Conservation (phyloP, 2,888 invertebrate species). For the Nebria brevicollis region DNA sequence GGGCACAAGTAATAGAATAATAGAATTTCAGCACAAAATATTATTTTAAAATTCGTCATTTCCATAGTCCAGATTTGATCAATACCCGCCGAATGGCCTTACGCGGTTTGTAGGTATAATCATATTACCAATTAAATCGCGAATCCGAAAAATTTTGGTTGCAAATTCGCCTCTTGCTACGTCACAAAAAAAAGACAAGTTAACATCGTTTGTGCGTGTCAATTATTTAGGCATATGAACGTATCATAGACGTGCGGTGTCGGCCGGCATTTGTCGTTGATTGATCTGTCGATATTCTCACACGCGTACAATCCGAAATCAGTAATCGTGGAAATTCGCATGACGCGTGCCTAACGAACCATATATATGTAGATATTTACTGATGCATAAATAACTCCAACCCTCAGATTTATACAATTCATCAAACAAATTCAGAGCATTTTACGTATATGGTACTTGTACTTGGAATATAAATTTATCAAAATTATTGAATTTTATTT, state of each 20-base stretch:
- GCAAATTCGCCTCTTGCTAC: constrained; percentile 33
- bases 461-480: too few relatives aligned
- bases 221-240: constrained; percentile 37
- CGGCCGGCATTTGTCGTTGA: constrained; percentile 14
- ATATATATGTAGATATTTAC: background rate
- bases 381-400: background rate
- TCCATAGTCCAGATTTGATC: constrained; percentile 29
- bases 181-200: constrained; percentile 36
- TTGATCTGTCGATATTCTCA: constrained; percentile 42
- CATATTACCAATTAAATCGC: constrained; percentile 45
- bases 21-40: background rate
- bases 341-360: background rate
- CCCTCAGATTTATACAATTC: background rate
- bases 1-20: background rate
- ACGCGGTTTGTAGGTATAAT: constrained; percentile 33
- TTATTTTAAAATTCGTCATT: constrained; percentile 16
- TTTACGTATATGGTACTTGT: background rate
- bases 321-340: background rate
- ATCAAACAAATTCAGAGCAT: background rate
- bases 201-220: constrained; percentile 44
- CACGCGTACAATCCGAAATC: background rate
- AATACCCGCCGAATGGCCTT: constrained; percentile 36
- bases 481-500: too few relatives aligned
- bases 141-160: constrained; percentile 31
- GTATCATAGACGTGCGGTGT: background rate